Evolutionary conservation across 1,140 invertebrate genomes (phyloP), one percentile per base, ranked within the genome.

Genomic region (Drepana arcuata): DNA sequence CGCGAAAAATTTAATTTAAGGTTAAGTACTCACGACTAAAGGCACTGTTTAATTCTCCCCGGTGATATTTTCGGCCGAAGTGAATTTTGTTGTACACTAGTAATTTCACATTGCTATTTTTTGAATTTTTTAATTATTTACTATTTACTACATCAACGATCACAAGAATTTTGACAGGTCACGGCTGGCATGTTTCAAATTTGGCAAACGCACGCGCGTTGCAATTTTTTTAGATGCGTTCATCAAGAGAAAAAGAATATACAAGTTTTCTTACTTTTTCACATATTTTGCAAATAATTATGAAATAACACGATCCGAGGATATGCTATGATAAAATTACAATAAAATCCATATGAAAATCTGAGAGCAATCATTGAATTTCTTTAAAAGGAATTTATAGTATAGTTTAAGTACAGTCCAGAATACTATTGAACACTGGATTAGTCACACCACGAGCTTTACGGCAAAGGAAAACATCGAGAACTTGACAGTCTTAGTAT

Each of bases 81-180:
- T 34, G 56, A 44, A 34, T 33, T 46, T 49, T 30, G 14, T 5
- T 29, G 7, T 32, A 23, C 46, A 70, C 59, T 55, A 63, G 61
- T 44, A 67, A 64, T 77, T 74, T 77, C 60, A 75, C 68, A 77
- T 77, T 68, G 69, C 68, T 71, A 60, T 18, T 43, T 68, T 60
- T 51, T 48, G 39, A 37, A 27, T 52, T 48, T 58, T 58, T 59
- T 51, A 18, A 15, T 40, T 35, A 29, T 46, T 58, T 64, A 53
- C 25, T 59, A 34, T 58, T 56, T 54, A 48, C 47, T 49, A 48
- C 49, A 15, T 30, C 35, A 41, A 57, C 56, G 49, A 56, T 50
- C 57, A 67, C 57, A 48, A 59, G 37, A 72, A 74, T 72, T 75
- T 80, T 70, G 64, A 70, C 50, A 57, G 60, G 51, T 65, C 50